Conservation (phyloP, 2,113 vertebrate genomes). For the Ailurus styani region DNA sequence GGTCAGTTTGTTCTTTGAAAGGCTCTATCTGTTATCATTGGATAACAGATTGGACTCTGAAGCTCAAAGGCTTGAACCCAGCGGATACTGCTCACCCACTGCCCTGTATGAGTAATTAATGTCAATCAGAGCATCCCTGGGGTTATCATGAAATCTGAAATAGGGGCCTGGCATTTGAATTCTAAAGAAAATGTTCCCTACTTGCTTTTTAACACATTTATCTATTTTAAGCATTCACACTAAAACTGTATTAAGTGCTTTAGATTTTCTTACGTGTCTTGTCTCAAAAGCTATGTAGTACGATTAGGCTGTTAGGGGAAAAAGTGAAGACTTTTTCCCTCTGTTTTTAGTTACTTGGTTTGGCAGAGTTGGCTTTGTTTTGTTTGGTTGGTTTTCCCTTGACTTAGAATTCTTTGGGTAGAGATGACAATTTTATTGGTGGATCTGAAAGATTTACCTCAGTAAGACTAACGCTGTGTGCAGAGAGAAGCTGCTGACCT, state of each 20-base stretch:
- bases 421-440: not conserved
- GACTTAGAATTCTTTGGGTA: not conserved
- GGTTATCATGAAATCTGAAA: slow-evolving; percentile 6
- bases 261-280: not conserved
- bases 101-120: not conserved
- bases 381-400: not conserved
- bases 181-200: not conserved
- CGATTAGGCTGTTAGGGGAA: not conserved
- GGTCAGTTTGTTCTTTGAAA: slow-evolving; percentile 13
- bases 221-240: not conserved
- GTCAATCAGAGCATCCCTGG: not conserved
- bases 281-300: not conserved
- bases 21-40: not conserved
- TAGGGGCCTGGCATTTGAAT: not conserved
- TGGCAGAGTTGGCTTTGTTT: not conserved
- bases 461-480: not conserved
- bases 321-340: not conserved
- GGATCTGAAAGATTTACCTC: not conserved
- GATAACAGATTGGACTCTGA: not conserved
- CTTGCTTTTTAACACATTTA: not conserved
- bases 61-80: not conserved
- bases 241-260: not conserved
- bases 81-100: not conserved
- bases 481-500: not conserved
- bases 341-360: not conserved